Evolutionary conservation across 2,113 vertebrate species (phyloP).

Genomic region (Sialia sialis): DNA sequence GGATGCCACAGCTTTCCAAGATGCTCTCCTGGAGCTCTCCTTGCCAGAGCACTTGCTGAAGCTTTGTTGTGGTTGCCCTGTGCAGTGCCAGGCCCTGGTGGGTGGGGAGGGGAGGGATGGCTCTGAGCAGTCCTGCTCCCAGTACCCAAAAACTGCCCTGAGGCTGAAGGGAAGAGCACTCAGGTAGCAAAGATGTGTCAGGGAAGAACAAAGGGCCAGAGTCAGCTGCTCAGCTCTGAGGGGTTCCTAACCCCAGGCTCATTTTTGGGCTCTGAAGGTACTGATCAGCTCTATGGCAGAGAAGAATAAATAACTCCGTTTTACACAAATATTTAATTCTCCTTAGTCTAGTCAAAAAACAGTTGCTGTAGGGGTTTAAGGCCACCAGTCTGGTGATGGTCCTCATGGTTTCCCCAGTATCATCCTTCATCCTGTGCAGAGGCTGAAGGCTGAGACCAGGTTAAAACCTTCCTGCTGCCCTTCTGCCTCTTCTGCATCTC

Average conservation of each 20-base stretch:
- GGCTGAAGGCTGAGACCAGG: neutral
- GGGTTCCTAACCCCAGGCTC: neutral
- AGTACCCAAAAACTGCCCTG: neutral
- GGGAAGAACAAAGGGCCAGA: neutral
- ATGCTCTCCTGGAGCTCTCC: neutral
- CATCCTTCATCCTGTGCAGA: fast-evolving
- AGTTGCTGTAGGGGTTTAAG: neutral
- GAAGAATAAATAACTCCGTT: neutral
- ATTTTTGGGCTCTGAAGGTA: neutral
- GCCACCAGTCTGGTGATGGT: neutral
- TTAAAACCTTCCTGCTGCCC: neutral
- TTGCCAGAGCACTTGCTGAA: neutral
- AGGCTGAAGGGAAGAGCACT: neutral
- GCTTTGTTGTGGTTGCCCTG: fast-evolving
- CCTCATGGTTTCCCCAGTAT: neutral
- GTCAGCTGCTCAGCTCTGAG: neutral
- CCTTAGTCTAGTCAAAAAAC: neutral
- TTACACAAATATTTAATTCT: neutral
- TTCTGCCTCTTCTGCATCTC: neutral
- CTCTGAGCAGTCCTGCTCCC: neutral
- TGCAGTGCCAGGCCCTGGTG: neutral
- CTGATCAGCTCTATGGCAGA: neutral
- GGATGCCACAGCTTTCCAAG: neutral
- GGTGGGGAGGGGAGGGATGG: neutral
- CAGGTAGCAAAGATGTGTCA: neutral